Evolutionary conservation across 1,140 invertebrate genomes (phyloP).

Genomic region (Oedothorax gibbosus): DNA sequence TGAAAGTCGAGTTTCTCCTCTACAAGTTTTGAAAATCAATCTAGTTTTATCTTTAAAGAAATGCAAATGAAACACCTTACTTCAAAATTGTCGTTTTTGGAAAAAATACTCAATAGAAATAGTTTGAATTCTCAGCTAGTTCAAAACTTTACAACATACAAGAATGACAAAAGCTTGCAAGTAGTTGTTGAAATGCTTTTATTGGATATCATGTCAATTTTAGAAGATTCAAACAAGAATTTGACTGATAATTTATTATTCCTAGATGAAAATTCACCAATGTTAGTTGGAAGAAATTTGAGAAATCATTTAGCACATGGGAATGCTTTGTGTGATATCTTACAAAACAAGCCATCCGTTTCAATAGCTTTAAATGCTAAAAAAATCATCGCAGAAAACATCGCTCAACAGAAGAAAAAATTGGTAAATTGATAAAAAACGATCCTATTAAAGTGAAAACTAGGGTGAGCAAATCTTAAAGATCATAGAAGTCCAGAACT

Average conservation of each 20-base stretch:
- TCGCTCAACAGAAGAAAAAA: not conserved
- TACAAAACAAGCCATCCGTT: not conserved
- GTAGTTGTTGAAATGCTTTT: slow-evolving; percentile 37
- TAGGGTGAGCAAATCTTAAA: not conserved
- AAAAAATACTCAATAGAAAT: not conserved
- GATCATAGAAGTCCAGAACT: slow-evolving; percentile 1
- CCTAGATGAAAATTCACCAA: slow-evolving; percentile 11
- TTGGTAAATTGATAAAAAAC: not conserved
- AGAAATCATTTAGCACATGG: slow-evolving; percentile 32
- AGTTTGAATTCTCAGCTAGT: not conserved
- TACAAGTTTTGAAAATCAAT: not conserved
- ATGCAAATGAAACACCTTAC: not conserved
- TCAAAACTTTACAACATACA: not conserved
- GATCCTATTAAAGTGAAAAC: not conserved
- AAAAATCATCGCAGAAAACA: slow-evolving; percentile 3
- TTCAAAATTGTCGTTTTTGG: not conserved
- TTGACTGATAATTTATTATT: not conserved
- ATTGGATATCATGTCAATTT: slow-evolving; percentile 31
- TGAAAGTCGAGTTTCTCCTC: not conserved
- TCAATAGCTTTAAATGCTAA: not conserved
- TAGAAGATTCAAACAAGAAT: not conserved
- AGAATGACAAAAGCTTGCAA: slow-evolving; percentile 20
- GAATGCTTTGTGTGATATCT: slow-evolving; percentile 4
- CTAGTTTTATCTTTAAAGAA: not conserved
- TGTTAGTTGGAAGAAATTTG: slow-evolving; percentile 24